Conservation (phyloP, 1,140 invertebrate genomes). For the Euura lappo region DNA sequence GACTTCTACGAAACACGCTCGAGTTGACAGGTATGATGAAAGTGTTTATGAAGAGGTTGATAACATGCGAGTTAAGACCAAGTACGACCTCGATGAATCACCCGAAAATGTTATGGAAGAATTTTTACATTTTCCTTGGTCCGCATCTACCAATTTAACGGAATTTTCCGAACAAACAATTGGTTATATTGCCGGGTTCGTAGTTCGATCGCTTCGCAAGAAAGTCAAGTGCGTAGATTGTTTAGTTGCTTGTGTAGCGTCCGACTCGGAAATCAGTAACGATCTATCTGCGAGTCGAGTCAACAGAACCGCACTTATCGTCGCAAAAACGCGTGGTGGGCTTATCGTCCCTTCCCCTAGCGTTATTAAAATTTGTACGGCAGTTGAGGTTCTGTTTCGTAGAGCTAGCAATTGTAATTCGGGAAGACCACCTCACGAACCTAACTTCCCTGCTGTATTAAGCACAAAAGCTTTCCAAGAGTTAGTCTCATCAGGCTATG, state of each 20-base stretch:
- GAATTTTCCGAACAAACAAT: background rate
- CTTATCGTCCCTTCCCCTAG: background rate
- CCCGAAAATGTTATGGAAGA: background rate
- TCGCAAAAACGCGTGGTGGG: background rate
- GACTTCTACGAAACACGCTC: background rate
- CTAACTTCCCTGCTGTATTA: background rate
- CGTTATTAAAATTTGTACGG: background rate
- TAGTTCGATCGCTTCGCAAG: background rate
- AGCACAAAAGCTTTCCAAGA: background rate
- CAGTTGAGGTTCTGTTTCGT: background rate
- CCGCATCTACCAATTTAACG: background rate
- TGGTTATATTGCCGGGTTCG: background rate
- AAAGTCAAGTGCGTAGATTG: background rate
- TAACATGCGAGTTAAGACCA: conserved; percentile 3
- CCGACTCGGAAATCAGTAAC: too few species aligned
- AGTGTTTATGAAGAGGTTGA: conserved; percentile 3
- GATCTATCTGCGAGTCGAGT: background rate
- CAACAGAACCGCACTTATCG: background rate
- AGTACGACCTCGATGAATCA: background rate
- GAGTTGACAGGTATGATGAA: background rate
- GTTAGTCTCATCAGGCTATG: background rate
- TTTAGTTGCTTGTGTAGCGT: background rate
- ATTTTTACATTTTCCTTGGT: background rate
- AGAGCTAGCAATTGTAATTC: background rate
- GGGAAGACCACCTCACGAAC: background rate